Evolutionary conservation across 2,888 invertebrate genomes (phyloP), one percentile per base, ranked within the genome.

Genomic region (Aspidapion aeneum): DNA sequence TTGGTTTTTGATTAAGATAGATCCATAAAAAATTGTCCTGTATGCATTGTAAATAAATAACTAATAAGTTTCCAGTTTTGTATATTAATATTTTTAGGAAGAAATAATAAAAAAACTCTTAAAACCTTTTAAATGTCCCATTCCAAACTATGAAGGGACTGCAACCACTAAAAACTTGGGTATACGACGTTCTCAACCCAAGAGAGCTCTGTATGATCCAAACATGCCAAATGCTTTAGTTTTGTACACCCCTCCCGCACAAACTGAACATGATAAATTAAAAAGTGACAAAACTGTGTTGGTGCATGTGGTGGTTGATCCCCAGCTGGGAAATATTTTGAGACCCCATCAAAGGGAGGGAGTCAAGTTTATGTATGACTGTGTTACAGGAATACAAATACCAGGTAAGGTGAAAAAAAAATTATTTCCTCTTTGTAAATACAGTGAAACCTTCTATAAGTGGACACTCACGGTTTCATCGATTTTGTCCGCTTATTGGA

Each of bases 331-430:
- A 17, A 92, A 93, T 75, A 86, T 98, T 63, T 82, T 99, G 1
- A 83, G 99, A 57, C 98, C 99, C 0, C 99, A 99, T 87, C 99
- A 99, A 79, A 86, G 98, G 69, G 98, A 99, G 84, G 99, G 99
- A 48, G 98, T 99, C 0, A 94, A 94, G 77, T 99, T 99, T 78
- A 98, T 99, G 97, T 99, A 96, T 76, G 97, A 99, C 77, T 99
- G 98, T 82, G 97, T 98, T 1, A 96, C 94, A 7, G 99, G 98
- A 1, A 83, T 86, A 50, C 91, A 94, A 73, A 95, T 96, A 70
- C 90, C 91, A 63, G 85, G 87, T n/a, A n/a, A n/a, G n/a, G n/a
- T n/a, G n/a, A n/a, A n/a, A n/a, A n/a, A n/a, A n/a, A n/a, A n/a
- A n/a, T n/a, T n/a, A n/a, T n/a, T n/a, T n/a, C n/a, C n/a, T n/a